A percentile compares a stretch with the other conserved stretches of the same genome.
Conservation (phyloP, 2,113 vertebrate species). For the Delphinus delphis region DNA sequence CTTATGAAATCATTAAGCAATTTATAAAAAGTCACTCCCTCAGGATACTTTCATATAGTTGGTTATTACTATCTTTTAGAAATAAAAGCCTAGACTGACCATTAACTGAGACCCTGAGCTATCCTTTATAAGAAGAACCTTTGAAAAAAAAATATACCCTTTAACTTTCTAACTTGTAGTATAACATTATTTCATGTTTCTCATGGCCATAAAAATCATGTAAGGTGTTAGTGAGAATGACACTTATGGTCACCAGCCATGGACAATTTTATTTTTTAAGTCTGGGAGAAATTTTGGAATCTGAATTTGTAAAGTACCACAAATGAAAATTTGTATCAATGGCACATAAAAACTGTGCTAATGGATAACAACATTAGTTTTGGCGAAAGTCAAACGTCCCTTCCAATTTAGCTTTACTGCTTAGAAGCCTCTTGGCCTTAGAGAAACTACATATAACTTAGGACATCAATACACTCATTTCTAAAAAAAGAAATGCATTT, state of each 20-base stretch:
- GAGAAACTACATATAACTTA: neutral
- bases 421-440: neutral
- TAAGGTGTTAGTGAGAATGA: neutral
- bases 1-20: neutral
- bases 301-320: neutral
- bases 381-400: neutral
- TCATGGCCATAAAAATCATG: neutral
- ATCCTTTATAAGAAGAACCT: neutral
- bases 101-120: neutral
- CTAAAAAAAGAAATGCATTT: neutral
- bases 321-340: neutral
- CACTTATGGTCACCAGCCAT: neutral
- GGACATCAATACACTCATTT: neutral
- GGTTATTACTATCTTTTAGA: neutral
- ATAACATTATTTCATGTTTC: neutral
- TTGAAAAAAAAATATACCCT: neutral
- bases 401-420: neutral
- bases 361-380: neutral
- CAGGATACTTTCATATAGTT: neutral
- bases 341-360: neutral
- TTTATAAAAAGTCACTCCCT: neutral
- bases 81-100: neutral
- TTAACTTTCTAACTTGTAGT: neutral
- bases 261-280: neutral
- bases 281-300: neutral